phyloP scores from a whole-genome alignment of 1,140 invertebrate species.

The Drosophila trapezifrons region DNA sequence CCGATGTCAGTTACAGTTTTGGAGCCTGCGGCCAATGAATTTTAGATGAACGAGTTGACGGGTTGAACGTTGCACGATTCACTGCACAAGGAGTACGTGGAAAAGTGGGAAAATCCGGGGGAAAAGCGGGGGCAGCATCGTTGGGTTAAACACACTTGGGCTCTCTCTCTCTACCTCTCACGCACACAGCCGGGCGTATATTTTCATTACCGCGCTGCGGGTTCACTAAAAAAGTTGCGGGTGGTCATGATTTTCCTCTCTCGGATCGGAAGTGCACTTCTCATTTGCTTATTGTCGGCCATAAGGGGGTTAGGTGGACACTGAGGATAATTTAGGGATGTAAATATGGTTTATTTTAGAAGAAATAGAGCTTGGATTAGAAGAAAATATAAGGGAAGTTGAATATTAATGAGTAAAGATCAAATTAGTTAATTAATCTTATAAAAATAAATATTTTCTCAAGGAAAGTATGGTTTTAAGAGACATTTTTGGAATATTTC shows the following conservation, averaged over 20 bases:
- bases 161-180: not conserved
- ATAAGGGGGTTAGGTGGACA: constrained; percentile 17
- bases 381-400: no score
- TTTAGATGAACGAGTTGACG: constrained; percentile 76
- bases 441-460: no score
- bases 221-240: constrained; percentile 69
- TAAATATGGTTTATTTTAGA: no score
- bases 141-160: constrained; percentile 26
- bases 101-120: constrained; percentile 3
- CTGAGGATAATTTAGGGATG: no score
- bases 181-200: constrained; percentile 20
- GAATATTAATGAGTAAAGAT: no score
- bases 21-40: constrained; percentile 70
- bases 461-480: no score
- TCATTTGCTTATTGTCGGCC: constrained; percentile 35
- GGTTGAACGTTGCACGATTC: constrained; percentile 62
- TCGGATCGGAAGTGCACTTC: constrained; percentile 44
- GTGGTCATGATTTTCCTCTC: constrained; percentile 60
- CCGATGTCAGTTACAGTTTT: constrained; percentile 61
- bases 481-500: no score
- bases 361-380: no score
- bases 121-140: no score
- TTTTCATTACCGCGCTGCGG: constrained; percentile 68
- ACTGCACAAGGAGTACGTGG: constrained; percentile 50
- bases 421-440: no score